Base-by-base conservation (phyloP, 2,888 invertebrate genomes). In the Nemapogon koenigi region DNA sequence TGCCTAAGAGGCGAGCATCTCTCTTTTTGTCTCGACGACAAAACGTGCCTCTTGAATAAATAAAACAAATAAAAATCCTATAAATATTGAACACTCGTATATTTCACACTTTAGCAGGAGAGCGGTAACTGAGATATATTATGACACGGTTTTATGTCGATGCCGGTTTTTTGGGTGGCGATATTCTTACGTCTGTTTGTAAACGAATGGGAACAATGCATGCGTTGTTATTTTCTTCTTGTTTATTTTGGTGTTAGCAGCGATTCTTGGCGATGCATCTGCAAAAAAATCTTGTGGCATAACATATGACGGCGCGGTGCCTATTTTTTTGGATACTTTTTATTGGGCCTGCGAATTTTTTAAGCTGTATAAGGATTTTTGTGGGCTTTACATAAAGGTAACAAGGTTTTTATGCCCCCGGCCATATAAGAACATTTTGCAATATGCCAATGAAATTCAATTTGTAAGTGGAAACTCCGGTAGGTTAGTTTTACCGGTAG, bases 41-140 rank as follows among this genome's bases (percentile, higher is more conserved):
- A 62, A 67, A 70, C 64, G 69, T 65, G 68, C 62, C 57, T 57
- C 48, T 53, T 65, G 72, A 72, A 75, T 75, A 76, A 76, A 75
- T 68, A 70, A 67, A 55, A 72, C 62, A 75, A 75, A 76, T 69
- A 73, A 75, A 75, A 72, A 54, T 58, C 62, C 57, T 70, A 71
- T 76, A 76, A 71, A 76, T 73, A 75, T 75, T 70, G 70, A 72
- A 65, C 64, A 62, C 56, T 55, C 62, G 64, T 70, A 75, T 72
- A 73, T 70, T 75, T 76, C 72, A 75, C 76, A 76, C 76, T 76
- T 68, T 60, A 59, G 59, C 46, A 46, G 48, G 59, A 60, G 57
- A 54, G 53, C 52, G 43, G 58, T 67, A 70, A 69, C 65, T 59
- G 58, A 68, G 69, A 73, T 75, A 44, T 45, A 39, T 45, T 71